Conservation (phyloP, 2,113 vertebrate genomes). For the Passerina amoena region DNA sequence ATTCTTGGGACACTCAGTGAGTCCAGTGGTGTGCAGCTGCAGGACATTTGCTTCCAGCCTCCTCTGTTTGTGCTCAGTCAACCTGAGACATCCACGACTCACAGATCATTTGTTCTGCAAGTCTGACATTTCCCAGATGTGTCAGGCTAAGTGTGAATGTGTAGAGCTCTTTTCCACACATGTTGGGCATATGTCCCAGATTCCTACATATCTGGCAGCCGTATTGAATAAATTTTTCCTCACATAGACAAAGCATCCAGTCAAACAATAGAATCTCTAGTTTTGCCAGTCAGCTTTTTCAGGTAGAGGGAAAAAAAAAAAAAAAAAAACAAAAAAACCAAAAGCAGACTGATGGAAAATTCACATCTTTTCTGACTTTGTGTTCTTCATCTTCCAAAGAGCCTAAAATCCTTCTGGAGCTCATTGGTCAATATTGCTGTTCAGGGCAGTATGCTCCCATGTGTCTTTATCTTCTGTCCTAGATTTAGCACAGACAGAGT, state of each 20-base stretch:
- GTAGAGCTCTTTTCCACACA: background rate
- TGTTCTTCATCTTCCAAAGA: background rate
- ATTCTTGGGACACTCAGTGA: background rate
- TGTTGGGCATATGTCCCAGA: background rate
- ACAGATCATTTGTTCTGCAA: background rate
- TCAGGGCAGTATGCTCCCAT: rapidly evolving
- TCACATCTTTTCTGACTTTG: rapidly evolving
- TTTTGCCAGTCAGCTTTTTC: background rate
- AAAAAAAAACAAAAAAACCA: background rate
- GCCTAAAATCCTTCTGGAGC: background rate
- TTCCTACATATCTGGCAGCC: background rate
- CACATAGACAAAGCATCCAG: background rate
- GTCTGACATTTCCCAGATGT: background rate
- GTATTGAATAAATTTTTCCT: background rate
- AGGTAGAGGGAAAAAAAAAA: background rate
- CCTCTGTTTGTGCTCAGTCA: background rate
- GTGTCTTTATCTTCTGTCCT: background rate
- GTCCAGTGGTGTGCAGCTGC: background rate
- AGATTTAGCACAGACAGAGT: background rate
- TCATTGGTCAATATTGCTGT: rapidly evolving
- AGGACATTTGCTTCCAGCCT: background rate
- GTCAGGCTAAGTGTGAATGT: background rate
- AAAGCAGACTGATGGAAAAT: rapidly evolving
- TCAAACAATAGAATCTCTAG: background rate
- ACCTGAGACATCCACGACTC: rapidly evolving